Conservation (phyloP, 2,797 vertebrate genomes). For the Tympanoctomys barrerae region DNA sequence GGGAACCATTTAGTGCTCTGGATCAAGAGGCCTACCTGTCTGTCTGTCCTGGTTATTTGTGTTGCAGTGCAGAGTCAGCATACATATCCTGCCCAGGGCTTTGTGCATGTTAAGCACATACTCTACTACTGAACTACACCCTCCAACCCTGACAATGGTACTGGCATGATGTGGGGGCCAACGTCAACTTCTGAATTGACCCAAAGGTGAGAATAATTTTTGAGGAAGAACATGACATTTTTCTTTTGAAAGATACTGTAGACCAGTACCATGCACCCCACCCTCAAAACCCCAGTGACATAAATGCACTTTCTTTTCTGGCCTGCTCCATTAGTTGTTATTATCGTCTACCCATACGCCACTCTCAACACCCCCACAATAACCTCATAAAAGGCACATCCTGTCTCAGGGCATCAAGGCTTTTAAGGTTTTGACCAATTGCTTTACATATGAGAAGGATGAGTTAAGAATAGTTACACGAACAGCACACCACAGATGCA, state of each 20-base stretch:
- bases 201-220: not conserved
- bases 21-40: not conserved
- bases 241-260: not conserved
- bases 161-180: not conserved
- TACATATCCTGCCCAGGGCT: not conserved
- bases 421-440: not conserved
- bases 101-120: not conserved
- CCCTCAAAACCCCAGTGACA: not conserved
- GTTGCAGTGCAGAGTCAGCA: not conserved
- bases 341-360: not conserved
- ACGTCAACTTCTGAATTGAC: not conserved
- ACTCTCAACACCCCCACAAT: not conserved
- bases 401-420: not conserved
- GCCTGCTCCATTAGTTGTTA: not conserved
- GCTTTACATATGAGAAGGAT: not conserved
- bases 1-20: conserved; percentile 2
- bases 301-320: not conserved
- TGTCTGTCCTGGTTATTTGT: not conserved
- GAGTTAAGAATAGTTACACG: not conserved
- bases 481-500: not conserved
- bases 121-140: not conserved
- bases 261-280: not conserved
- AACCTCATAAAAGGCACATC: not conserved
- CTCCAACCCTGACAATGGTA: not conserved
- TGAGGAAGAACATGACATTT: not conserved